Evolutionary conservation across 1,140 invertebrate genomes (phyloP), one percentile per base, ranked within the genome.

Genomic region (Arctopsyche grandis): DNA sequence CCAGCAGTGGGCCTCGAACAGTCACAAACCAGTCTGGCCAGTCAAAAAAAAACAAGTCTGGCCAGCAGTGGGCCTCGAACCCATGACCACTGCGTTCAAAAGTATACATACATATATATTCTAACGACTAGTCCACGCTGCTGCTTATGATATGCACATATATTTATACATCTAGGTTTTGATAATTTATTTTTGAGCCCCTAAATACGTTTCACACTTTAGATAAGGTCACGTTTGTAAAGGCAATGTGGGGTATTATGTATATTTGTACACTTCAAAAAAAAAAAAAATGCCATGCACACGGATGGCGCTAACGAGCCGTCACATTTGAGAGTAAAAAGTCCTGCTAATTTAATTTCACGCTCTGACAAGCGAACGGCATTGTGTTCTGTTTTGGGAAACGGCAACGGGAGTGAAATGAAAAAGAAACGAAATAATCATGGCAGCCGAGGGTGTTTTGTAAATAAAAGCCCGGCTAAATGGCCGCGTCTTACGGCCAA

Each of bases 331-430:
- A 24, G 63, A 24, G 24, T 22, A 66, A 66, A 66, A 26, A 12
- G 19, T 26, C 63, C 9, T 22, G 63, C 63, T 66, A 66, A 66
- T 66, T 66, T 66, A 66, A 66, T 66, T 66, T 66, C 63, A 66
- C 63, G 63, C 63, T 66, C 63, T 29, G 63, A 66, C 63, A 66
- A 22, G 24, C 63, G 63, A 66, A 66, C 63, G 63, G 63, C 63
- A 66, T 66, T 66, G 24, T 66, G 24, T 66, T 66, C 63, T 24
- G 63, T 66, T 66, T 24, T 10, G 63, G 63, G 14, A 22, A 21
- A 5, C 21, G 21, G 63, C 12, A 26, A 26, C 21, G 4, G 21
- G 4, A 9, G 9, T 26, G 63, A 66, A 66, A 66, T 26, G 21
- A 66, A 60, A 60, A 60, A 66, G 9, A 19, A 66, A 66, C 63